Conservation (phyloP, 2,888 invertebrate genomes). For the Nephrotoma appendiculata region DNA sequence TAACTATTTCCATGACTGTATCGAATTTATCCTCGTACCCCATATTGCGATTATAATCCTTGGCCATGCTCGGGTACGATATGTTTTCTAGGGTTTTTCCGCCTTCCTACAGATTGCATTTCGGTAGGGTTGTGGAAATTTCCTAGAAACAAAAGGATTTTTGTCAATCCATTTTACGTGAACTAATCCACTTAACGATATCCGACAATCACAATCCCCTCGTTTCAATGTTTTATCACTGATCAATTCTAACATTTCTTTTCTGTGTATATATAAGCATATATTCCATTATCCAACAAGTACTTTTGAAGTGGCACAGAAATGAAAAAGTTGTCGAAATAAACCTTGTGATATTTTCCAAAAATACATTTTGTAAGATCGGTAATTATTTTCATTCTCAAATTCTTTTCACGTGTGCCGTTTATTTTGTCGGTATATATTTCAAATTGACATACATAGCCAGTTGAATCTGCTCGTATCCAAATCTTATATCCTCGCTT, state of each 20-base stretch:
- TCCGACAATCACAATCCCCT: background rate
- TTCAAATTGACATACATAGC: too few relatives aligned
- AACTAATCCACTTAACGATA: background rate
- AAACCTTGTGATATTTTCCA: too few relatives aligned
- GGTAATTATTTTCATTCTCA: background rate
- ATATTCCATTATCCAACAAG: background rate
- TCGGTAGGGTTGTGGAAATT: background rate
- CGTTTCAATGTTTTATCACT: background rate
- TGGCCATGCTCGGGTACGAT: too few relatives aligned
- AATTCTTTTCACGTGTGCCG: background rate
- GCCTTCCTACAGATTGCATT: background rate
- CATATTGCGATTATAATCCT: background rate
- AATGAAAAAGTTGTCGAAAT: too few relatives aligned
- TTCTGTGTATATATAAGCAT: background rate
- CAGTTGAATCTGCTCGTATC: background rate
- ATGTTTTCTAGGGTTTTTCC: background rate
- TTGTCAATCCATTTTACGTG: background rate
- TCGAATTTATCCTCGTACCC: background rate
- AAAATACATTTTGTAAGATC: too few relatives aligned
- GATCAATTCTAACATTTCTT: background rate
- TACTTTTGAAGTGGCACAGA: too few relatives aligned
- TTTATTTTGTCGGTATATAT: background rate
- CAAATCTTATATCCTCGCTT: background rate
- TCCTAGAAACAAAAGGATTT: background rate
- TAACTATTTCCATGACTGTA: too few relatives aligned